Evolutionary conservation across 2,888 invertebrate species (phyloP).

Genomic region (Sceliomorpha sp.): DNA sequence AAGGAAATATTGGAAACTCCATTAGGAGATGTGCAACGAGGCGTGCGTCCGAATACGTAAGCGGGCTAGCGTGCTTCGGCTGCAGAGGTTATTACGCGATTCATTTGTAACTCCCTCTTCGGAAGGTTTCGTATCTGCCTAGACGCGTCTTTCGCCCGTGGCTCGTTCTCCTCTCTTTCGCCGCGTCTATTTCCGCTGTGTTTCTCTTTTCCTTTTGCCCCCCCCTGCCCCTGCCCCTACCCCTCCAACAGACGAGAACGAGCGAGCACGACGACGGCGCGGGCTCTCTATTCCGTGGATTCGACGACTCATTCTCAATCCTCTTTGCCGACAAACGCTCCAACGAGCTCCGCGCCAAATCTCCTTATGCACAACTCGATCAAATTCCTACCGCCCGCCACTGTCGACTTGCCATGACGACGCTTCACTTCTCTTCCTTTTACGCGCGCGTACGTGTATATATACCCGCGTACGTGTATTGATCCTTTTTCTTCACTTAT

Average conservation of each 20-base stretch:
- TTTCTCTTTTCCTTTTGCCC: conserved; percentile 33
- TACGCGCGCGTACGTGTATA: neutral
- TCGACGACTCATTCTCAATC: conserved; percentile 68
- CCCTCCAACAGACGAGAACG: conserved; percentile 2
- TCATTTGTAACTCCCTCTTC: conserved; percentile 73
- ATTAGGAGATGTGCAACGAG: conserved; percentile 66
- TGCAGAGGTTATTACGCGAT: conserved; percentile 72
- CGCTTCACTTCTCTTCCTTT: conserved; percentile 33
- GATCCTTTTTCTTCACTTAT: conserved; percentile 51
- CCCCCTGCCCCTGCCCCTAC: conserved; percentile 16
- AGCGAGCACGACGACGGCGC: too few relatives aligned
- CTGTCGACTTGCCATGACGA: conserved; percentile 24
- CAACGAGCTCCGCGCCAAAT: conserved; percentile 69
- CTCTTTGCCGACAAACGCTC: conserved; percentile 75
- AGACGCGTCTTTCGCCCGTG: conserved; percentile 5
- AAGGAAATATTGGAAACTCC: conserved; percentile 72
- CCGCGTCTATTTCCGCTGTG: conserved; percentile 30
- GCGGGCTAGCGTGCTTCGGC: conserved; percentile 61
- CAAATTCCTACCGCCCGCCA: conserved; percentile 68
- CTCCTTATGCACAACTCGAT: conserved; percentile 76
- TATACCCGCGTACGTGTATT: conserved; percentile 43
- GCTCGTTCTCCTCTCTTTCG: conserved; percentile 18
- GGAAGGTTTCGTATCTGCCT: conserved; percentile 22
- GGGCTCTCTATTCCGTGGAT: conserved; percentile 53
- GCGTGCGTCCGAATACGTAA: conserved; percentile 68